phyloP scores from a whole-genome alignment of 2,113 vertebrate species.

The Hippocampus barbouri region DNA sequence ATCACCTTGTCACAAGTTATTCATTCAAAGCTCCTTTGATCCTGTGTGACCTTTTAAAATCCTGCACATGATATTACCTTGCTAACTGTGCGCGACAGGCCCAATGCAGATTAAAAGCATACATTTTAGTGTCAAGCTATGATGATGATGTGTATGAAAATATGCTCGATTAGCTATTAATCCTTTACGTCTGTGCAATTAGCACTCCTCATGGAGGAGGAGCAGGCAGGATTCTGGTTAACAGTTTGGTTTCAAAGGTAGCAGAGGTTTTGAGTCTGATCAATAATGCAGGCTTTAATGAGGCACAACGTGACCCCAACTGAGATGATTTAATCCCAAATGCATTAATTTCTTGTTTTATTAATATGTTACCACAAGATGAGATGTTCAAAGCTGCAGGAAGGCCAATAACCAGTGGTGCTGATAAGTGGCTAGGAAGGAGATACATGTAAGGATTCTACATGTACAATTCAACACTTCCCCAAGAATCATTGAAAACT shows the following conservation, averaged over 20 bases:
- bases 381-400: conserved; percentile 68
- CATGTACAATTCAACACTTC: conserved; percentile 38
- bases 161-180: conserved; percentile 69
- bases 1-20: background rate
- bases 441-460: conserved; percentile 23
- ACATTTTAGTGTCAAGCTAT: conserved; percentile 54
- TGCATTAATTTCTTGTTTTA: conserved; percentile 78
- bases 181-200: conserved; percentile 62
- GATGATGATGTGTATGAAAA: conserved; percentile 68
- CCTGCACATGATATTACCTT: conserved; percentile 17
- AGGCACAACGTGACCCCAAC: conserved; percentile 64
- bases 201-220: conserved; percentile 48
- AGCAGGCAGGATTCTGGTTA: conserved; percentile 29
- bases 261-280: conserved; percentile 68
- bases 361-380: conserved; percentile 69
- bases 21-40: conserved; percentile 18
- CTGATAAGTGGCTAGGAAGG: conserved; percentile 28
- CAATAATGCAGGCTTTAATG: conserved; percentile 77
- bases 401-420: conserved; percentile 57
- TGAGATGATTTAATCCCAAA: conserved; percentile 75
- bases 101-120: conserved; percentile 63
- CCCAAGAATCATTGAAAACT: conserved; percentile 18
- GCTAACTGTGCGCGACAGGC: conserved; percentile 55
- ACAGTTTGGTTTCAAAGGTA: conserved; percentile 59
- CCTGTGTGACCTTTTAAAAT: conserved; percentile 39